Evolutionary conservation across 2,888 invertebrate species (phyloP).

Genomic region (Ophion slaviceki): DNA sequence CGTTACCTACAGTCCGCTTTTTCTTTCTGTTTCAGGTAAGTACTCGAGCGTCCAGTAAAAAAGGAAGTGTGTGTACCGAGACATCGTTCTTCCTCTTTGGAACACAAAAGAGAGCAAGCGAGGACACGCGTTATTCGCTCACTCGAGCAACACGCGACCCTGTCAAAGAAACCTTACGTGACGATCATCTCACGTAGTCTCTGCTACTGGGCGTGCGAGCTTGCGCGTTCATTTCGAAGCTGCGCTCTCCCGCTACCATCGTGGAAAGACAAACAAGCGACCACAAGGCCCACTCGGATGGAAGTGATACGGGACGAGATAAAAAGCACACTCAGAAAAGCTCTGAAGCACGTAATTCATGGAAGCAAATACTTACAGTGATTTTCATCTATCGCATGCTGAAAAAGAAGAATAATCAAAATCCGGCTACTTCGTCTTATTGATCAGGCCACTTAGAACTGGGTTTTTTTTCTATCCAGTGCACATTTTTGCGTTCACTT

Average conservation of each 20-base stretch:
- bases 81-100: slow-evolving; percentile 4
- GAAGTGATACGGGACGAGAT: background rate
- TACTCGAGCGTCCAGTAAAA: slow-evolving; percentile 50
- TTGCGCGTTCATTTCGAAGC: slow-evolving; percentile 3
- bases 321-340: background rate
- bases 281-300: background rate
- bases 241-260: background rate
- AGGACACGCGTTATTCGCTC: slow-evolving; percentile 29
- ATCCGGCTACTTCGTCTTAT: background rate
- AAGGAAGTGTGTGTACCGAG: slow-evolving; percentile 14
- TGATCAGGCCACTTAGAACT: background rate
- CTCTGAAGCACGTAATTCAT: no score
- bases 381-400: no score
- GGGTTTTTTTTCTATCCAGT: background rate
- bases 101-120: slow-evolving; percentile 19
- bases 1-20: slow-evolving; percentile 44
- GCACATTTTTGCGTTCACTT: no score
- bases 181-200: slow-evolving; percentile 1
- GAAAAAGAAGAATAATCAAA: no score
- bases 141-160: slow-evolving; percentile 18
- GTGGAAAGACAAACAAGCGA: slow-evolving; percentile 27
- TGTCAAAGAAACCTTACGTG: slow-evolving; percentile 61
- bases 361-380: no score
- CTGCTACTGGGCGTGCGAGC: background rate
- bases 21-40: slow-evolving; percentile 73